Percentiles rank a stretch among this genome's conserved stretches.
phyloP scores from a whole-genome alignment of 2,113 vertebrate species.

The human (Homo sapiens) region GRCh38 chr11:30797001-30797500 shows the following conservation, averaged over 20 bases:
- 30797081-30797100: not conserved
- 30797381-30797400: not conserved
- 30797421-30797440: not conserved
- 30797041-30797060: not conserved
- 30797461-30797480: not conserved
- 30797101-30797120: not conserved
- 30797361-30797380: accelerated
- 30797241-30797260: not conserved
- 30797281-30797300: not conserved
- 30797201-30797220: not conserved
- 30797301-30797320: not conserved
- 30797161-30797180: not conserved
- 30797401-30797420: not conserved
- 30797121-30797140: not conserved
- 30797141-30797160: not conserved
- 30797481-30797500: not conserved
- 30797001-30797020: not conserved
- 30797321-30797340: not conserved
- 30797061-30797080: not conserved
- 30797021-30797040: not conserved
- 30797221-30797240: not conserved
- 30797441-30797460: not conserved
- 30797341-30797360: not conserved
- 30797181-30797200: not conserved
- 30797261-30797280: not conserved